These are phyloP conservation scores for Helostoma temminkii DNA, from an alignment of 2,797 vertebrate genomes.

Conservation along the genomic window DNA sequence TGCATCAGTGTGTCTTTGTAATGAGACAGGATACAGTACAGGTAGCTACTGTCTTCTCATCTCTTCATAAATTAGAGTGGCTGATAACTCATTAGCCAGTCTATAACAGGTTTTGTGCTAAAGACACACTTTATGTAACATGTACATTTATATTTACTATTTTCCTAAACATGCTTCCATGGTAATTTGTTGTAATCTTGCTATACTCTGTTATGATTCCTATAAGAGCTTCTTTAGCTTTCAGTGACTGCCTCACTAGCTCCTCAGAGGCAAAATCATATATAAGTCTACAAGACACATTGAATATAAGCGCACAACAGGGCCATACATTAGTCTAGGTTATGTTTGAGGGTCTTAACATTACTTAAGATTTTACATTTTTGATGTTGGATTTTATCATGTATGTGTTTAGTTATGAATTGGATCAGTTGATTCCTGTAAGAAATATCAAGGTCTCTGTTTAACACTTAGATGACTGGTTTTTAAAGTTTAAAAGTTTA, in stretches of 20 bases:
- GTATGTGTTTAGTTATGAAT: conserved; percentile 20
- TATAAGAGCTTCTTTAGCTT: conserved; percentile 14
- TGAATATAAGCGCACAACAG: conserved; percentile 21
- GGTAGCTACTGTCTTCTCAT: no score
- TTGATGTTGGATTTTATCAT: conserved; percentile 26
- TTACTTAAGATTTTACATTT: conserved; percentile 21
- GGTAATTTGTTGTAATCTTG: conserved; percentile 11
- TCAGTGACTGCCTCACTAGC: conserved; percentile 35
- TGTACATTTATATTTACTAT: conserved; percentile 13
- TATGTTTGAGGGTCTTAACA: conserved; percentile 37
- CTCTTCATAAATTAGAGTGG: no score
- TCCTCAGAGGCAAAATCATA: conserved; percentile 39
- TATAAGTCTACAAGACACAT: conserved; percentile 16
- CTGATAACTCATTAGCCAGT: no score
- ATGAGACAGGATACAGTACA: no score
- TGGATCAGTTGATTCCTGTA: no score
- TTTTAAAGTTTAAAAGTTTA: no score
- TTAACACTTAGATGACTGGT: background rate
- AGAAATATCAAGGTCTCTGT: background rate
- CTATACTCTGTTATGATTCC: conserved; percentile 20
- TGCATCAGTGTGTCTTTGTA: no score
- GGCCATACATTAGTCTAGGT: conserved; percentile 26
- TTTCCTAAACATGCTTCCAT: conserved; percentile 6
- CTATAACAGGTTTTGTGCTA: conserved; percentile 9
- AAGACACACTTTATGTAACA: conserved; percentile 19